phyloP scores from a whole-genome alignment of 2,888 invertebrate species.

The Tetranychus truncatus region DNA sequence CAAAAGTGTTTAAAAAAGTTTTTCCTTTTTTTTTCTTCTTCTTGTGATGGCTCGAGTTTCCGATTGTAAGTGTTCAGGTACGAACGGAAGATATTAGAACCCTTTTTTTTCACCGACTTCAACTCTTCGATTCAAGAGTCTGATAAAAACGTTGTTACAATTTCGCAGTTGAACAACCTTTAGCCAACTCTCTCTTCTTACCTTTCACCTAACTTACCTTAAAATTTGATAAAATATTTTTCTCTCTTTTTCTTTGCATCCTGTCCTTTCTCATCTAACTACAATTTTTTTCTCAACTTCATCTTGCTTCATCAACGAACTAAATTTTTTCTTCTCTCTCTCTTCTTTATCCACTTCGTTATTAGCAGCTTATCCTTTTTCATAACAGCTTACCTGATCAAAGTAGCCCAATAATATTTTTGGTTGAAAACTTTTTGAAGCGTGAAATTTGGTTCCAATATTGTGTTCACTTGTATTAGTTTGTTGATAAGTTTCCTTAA shows the following conservation, averaged over 20 bases:
- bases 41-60: too few species aligned
- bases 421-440: neutral
- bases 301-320: too few species aligned
- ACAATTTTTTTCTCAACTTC: neutral
- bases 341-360: neutral
- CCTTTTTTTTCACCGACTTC: too few species aligned
- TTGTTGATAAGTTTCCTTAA: neutral
- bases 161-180: neutral
- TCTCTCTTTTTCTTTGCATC: neutral
- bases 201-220: neutral
- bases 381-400: neutral
- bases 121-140: neutral
- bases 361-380: neutral
- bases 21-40: too few species aligned
- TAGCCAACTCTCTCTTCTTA: neutral
- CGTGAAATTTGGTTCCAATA: neutral
- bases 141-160: neutral
- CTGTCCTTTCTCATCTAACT: neutral
- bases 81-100: neutral
- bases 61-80: too few species aligned
- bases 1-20: too few species aligned
- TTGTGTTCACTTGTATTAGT: neutral
- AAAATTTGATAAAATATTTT: neutral
- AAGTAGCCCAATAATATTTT: neutral
- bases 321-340: neutral